Evolutionary conservation across 2,113 vertebrate genomes (phyloP).

Genomic region (Marcusenius ussheri): DNA sequence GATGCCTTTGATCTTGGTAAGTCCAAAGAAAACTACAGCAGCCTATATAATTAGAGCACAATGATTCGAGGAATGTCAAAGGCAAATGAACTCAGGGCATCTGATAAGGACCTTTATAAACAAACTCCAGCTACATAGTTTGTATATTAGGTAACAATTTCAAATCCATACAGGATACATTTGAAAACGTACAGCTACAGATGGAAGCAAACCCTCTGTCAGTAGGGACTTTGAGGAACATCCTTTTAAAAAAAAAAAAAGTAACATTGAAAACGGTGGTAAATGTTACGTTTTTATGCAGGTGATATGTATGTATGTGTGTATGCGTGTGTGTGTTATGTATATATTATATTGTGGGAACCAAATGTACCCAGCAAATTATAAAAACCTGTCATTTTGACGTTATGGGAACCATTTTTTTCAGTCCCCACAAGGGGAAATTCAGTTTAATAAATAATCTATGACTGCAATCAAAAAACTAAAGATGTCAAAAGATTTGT

Average conservation of each 20-base stretch:
- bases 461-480: background rate
- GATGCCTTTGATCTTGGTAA: constrained; percentile 69
- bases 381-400: background rate
- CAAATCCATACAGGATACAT: background rate
- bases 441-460: background rate
- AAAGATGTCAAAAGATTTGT: background rate
- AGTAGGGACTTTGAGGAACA: background rate
- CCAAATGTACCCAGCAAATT: background rate
- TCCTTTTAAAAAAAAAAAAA: background rate
- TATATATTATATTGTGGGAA: background rate
- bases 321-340: background rate
- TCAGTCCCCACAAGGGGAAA: background rate
- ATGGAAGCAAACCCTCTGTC: background rate
- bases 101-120: constrained; percentile 74
- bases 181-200: constrained; percentile 54
- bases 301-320: background rate
- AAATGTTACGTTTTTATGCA: background rate
- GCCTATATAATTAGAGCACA: constrained; percentile 58
- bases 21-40: constrained; percentile 69
- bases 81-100: constrained; percentile 75
- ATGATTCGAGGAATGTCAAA: constrained; percentile 73
- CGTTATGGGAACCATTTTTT: background rate
- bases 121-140: constrained; percentile 50
- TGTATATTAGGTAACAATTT: constrained; percentile 15
- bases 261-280: background rate